Evolutionary conservation across 1,140 invertebrate genomes (phyloP).

Genomic region (Solen grandis): DNA sequence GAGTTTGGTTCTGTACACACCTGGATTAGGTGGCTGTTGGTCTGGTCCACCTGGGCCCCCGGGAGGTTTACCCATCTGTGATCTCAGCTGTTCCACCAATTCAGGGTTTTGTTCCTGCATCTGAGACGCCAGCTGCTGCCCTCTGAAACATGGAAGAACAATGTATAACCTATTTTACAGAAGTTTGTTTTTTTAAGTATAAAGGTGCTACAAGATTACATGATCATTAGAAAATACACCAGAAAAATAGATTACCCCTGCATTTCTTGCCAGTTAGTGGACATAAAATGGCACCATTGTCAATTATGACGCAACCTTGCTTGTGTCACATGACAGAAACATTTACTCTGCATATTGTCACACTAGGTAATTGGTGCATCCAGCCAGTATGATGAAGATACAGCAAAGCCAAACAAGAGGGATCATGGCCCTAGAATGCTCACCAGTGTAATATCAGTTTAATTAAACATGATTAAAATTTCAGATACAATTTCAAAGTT

Average conservation of each 20-base stretch:
- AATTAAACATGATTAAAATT: too few relatives aligned
- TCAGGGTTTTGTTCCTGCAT: conserved; percentile 55
- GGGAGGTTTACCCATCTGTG: conserved; percentile 41
- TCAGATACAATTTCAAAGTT: too few relatives aligned
- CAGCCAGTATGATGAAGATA: too few relatives aligned
- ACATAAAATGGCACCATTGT: neutral
- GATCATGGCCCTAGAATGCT: too few relatives aligned
- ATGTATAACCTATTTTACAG: neutral
- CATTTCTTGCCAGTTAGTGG: neutral
- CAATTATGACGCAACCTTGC: too few relatives aligned
- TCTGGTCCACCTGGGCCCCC: conserved; percentile 11
- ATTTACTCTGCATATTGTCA: too few relatives aligned
- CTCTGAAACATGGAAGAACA: neutral
- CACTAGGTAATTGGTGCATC: too few relatives aligned
- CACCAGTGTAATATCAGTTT: too few relatives aligned
- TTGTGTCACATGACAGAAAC: too few relatives aligned
- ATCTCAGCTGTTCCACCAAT: conserved; percentile 36
- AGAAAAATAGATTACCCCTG: neutral
- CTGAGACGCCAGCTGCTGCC: conserved; percentile 52
- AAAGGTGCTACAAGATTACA: neutral
- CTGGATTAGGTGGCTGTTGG: conserved; percentile 35
- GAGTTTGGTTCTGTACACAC: neutral
- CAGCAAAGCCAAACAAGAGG: too few relatives aligned
- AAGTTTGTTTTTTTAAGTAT: neutral
- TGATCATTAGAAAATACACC: neutral